Evolutionary conservation across 2,797 vertebrate species (phyloP).

Genomic region (Micrastur ruficollis): DNA sequence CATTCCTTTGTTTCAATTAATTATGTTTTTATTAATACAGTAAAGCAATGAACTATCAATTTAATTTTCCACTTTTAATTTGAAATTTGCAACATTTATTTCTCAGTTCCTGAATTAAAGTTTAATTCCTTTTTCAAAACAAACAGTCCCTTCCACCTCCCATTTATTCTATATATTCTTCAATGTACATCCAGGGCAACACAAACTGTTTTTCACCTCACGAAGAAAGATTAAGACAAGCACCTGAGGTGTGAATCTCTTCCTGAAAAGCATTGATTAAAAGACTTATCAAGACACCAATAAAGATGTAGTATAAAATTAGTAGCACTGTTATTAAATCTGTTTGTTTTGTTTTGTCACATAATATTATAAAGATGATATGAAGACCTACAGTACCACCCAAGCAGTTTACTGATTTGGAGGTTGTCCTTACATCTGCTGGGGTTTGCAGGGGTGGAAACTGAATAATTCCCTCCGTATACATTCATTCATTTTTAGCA

Average conservation of each 20-base stretch:
- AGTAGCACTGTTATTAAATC: background rate
- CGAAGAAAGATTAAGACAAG: background rate
- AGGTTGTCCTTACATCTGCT: background rate
- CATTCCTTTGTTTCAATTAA: background rate
- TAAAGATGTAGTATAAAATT: background rate
- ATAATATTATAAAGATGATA: background rate
- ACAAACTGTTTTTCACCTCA: background rate
- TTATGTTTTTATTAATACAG: background rate
- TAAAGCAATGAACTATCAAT: background rate
- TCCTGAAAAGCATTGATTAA: background rate
- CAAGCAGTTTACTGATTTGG: background rate
- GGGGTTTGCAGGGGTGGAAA: background rate
- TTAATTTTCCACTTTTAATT: background rate
- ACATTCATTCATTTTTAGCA: conserved; percentile 22
- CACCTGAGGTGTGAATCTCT: background rate
- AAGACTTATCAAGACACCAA: background rate
- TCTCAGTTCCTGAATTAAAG: background rate
- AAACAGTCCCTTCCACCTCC: background rate
- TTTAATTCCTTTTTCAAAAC: background rate
- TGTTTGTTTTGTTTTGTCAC: background rate
- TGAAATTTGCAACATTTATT: background rate
- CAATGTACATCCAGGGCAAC: background rate
- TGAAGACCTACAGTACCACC: background rate
- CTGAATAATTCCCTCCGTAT: background rate
- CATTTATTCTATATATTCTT: background rate